Conservation (phyloP, 2,113 vertebrate genomes). For the Eclectus roratus region DNA sequence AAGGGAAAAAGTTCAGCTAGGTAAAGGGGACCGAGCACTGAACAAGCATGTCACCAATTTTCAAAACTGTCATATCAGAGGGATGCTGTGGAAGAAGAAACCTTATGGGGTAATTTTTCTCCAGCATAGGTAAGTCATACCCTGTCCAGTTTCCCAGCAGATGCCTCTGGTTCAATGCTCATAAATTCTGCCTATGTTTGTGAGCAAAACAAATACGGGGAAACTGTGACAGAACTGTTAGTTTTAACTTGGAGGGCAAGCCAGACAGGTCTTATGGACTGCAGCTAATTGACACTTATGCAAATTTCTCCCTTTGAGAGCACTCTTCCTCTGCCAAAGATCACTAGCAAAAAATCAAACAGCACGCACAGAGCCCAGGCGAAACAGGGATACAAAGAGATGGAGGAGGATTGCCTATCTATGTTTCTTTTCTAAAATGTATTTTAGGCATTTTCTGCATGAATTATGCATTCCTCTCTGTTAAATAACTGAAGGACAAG, state of each 20-base stretch:
- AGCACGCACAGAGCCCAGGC: not conserved
- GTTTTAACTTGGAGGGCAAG: not conserved
- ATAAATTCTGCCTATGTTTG: not conserved
- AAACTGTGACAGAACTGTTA: not conserved
- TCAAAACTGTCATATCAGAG: constrained; percentile 43
- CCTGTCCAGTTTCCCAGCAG: not conserved
- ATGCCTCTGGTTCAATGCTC: not conserved
- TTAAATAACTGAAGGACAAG: not conserved
- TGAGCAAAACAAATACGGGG: not conserved
- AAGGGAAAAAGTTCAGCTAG: not conserved
- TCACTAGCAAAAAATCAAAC: not conserved
- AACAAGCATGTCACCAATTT: not conserved
- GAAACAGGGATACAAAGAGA: not conserved
- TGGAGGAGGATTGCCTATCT: not conserved
- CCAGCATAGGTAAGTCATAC: not conserved
- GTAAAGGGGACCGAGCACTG: not conserved
- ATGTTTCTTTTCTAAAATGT: not conserved
- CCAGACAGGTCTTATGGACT: not conserved
- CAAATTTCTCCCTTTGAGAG: not conserved
- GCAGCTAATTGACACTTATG: not conserved
- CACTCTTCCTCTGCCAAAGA: not conserved
- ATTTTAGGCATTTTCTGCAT: not conserved
- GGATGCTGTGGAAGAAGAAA: not conserved
- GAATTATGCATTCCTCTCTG: not conserved
- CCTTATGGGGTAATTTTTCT: not conserved